These are phyloP conservation scores for Salvelinus namaycush DNA, from an alignment of 2,113 vertebrate genomes.

Conservation along the genomic window DNA sequence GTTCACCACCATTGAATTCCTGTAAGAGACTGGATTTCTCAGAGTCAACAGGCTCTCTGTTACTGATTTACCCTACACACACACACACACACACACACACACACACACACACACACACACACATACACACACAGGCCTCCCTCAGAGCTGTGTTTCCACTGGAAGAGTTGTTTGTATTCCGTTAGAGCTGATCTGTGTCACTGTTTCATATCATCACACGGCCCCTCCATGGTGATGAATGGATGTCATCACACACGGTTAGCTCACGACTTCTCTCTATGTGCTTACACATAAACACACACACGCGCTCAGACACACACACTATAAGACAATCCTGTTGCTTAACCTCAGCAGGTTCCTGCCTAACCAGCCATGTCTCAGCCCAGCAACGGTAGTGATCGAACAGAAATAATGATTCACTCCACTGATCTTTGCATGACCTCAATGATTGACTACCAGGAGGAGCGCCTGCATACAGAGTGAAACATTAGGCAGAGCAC, in stretches of 20 bases:
- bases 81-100: neutral
- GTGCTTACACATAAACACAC: neutral
- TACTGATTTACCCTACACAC: constrained; percentile 18
- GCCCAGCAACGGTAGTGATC: constrained; percentile 25
- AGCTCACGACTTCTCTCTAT: neutral
- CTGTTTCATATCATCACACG: constrained; percentile 7
- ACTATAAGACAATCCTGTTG: neutral
- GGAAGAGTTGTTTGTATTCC: too few species aligned
- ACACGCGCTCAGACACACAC: neutral
- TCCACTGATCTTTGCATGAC: constrained; percentile 19
- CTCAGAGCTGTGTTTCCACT: neutral
- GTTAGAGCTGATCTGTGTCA: too few species aligned
- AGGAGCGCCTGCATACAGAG: neutral
- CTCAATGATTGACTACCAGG: constrained; percentile 29
- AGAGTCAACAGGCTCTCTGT: constrained; percentile 3
- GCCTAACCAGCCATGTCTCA: constrained; percentile 32
- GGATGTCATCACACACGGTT: constrained; percentile 7
- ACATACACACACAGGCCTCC: neutral
- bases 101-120: neutral
- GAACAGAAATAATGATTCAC: constrained; percentile 41
- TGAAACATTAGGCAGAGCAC: neutral
- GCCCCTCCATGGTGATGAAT: constrained; percentile 36
- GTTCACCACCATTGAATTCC: neutral
- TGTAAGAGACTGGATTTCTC: neutral
- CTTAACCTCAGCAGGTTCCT: constrained; percentile 30